Conservation (phyloP, 2,113 vertebrate species). For the Nyctibius bracteatus region DNA sequence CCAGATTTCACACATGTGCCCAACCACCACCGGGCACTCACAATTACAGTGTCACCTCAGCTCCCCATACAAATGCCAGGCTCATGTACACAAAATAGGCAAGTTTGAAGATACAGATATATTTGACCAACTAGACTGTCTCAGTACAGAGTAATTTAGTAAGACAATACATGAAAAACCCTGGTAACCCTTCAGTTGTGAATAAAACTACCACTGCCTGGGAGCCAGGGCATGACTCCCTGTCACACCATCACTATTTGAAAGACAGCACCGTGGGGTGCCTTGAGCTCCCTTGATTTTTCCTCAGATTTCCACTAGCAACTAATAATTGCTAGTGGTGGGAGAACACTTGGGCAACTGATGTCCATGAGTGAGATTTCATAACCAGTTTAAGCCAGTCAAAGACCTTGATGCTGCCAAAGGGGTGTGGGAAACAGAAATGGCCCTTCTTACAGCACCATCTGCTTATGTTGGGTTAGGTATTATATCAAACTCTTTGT, state of each 20-base stretch:
- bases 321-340: neutral
- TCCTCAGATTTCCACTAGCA: neutral
- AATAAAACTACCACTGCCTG: neutral
- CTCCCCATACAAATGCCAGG: neutral
- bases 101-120: neutral
- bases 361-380: accelerated
- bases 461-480: neutral
- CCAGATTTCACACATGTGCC: neutral
- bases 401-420: neutral
- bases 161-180: neutral
- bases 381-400: neutral
- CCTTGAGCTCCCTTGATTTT: neutral
- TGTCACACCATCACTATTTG: neutral
- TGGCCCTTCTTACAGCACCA: neutral
- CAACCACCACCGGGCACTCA: neutral
- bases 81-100: neutral
- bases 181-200: neutral
- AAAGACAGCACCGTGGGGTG: neutral
- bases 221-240: neutral
- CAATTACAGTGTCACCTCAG: neutral
- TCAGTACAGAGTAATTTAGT: neutral
- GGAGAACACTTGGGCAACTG: neutral
- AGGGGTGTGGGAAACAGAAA: neutral
- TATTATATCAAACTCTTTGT: neutral
- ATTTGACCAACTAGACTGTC: neutral